Base-by-base conservation (phyloP, 2,888 invertebrate species). In the Brachylomia viminalis region DNA sequence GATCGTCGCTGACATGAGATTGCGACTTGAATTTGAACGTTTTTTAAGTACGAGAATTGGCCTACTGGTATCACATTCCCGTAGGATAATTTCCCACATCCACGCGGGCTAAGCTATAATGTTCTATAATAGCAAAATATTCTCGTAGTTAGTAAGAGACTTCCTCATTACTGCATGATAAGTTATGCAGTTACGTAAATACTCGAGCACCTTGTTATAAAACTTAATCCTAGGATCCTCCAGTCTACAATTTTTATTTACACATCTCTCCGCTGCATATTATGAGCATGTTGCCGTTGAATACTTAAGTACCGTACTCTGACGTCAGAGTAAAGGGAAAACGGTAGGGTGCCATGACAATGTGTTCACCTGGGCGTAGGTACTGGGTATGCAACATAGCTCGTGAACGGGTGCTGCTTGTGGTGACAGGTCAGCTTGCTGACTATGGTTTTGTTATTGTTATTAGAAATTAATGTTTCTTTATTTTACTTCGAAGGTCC, bases 161-260 rank as follows among this genome's bases (percentile, higher is more conserved):
- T 17, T 33, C 15, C 17, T 11, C 47, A 45, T 56, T 38, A 54
- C 23, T 17, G 11, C 27, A 47, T 54, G 33, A 23, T 5, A 70
- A 61, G 61, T 77, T 71, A 45, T 38, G 71, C 27, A n/a, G 54
- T 56, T 61, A 56, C 42, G 27, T 62, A 62, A 82, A 62, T 82
- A 71, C 20, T 52, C 15, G 15, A 45, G 27, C 52, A n/a, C 0
- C 20, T 47, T 65, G 58, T 59, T 72, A 49, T 68, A 33, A 54
- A 71, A 83, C 33, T 71, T 65, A 42, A 59, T 68, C 83, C 27
- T 33, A 65, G 17, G 23, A 61, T 65, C 17, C 8, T 78, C 33
- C n/a, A 27, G 58, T 54, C 59, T 68, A 71, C 54, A 65, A 80
- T 71, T 66, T 77, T 47, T 71, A 80, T 80, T 72, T 42, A 54